phyloP scores from a whole-genome alignment of 2,113 vertebrate genomes.

The Mesembrinibis cayennensis region DNA sequence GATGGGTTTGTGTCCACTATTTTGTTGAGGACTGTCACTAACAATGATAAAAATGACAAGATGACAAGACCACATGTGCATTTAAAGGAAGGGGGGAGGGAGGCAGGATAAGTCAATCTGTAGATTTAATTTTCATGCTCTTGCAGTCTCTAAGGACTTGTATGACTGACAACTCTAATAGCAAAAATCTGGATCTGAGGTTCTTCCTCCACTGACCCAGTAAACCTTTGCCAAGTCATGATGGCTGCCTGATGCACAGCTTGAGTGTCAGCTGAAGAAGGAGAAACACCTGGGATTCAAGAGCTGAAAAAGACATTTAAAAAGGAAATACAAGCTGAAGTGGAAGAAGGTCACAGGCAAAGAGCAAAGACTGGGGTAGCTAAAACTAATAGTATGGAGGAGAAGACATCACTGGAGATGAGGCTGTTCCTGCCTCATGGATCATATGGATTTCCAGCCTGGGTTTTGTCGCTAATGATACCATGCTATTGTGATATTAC shows the following conservation, averaged over 20 bases:
- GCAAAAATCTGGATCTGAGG: conserved; percentile 17
- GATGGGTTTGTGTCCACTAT: not conserved
- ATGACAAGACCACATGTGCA: conserved; percentile 16
- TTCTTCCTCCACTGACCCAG: conserved; percentile 36
- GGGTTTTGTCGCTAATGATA: not conserved
- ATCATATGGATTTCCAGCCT: not conserved
- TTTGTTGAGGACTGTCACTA: not conserved
- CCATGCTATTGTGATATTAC: not conserved
- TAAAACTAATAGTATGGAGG: not conserved
- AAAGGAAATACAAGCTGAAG: not conserved
- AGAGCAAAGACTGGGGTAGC: not conserved
- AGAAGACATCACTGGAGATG: not conserved
- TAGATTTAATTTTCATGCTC: conserved; percentile 34
- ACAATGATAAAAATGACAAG: not conserved
- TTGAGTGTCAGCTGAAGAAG: conserved; percentile 43
- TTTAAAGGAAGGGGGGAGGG: not conserved
- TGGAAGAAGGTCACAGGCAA: not conserved
- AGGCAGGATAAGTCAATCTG: not conserved
- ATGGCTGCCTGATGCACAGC: conserved; percentile 34
- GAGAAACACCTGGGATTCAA: conserved; percentile 52
- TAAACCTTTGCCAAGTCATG: conserved; percentile 38
- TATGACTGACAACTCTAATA: conserved; percentile 47
- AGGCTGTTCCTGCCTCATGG: not conserved
- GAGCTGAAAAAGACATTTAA: conserved; percentile 11
- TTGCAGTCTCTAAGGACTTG: not conserved